Evolutionary conservation across 2,888 invertebrate genomes (phyloP).

Genomic region (Invenusta paracnida): DNA sequence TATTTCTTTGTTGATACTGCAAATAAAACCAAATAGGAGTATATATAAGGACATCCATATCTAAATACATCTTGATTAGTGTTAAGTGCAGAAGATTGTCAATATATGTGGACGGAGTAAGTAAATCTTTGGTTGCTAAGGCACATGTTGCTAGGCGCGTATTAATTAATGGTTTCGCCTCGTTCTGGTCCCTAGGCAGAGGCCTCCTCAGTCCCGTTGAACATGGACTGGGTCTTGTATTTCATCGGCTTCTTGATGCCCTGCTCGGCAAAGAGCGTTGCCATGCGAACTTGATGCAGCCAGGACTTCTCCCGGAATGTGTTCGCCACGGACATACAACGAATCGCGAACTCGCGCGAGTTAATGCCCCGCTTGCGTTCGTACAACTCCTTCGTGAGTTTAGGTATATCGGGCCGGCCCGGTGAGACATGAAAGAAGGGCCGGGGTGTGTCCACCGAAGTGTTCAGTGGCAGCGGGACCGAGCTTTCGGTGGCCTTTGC

Average conservation of each 20-base stretch:
- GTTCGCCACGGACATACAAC: slow-evolving; percentile 57
- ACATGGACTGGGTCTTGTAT: slow-evolving; percentile 9
- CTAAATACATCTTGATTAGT: no score
- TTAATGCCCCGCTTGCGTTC: slow-evolving; percentile 53
- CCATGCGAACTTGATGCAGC: slow-evolving; percentile 57
- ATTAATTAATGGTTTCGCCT: no score
- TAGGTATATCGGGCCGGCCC: slow-evolving; percentile 49
- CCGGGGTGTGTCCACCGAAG: slow-evolving; percentile 51
- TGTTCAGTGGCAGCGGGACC: slow-evolving; percentile 53
- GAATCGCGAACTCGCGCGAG: slow-evolving; percentile 55
- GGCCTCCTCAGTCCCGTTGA: neutral
- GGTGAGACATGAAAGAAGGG: slow-evolving; percentile 50
- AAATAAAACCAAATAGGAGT: no score
- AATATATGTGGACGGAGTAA: no score
- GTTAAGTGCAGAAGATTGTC: no score
- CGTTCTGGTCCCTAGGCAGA: neutral
- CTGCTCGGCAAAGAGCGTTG: slow-evolving; percentile 53
- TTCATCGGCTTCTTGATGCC: slow-evolving; percentile 50
- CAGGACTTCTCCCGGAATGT: slow-evolving; percentile 58
- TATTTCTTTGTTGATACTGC: no score
- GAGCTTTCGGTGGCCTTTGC: slow-evolving; percentile 50
- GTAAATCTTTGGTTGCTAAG: no score
- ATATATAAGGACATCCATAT: neutral
- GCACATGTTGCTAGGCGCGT: no score
- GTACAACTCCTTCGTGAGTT: slow-evolving; percentile 51